phyloP scores from a whole-genome alignment of 2,113 vertebrate species.

The Choloepus hoffmanni region DNA sequence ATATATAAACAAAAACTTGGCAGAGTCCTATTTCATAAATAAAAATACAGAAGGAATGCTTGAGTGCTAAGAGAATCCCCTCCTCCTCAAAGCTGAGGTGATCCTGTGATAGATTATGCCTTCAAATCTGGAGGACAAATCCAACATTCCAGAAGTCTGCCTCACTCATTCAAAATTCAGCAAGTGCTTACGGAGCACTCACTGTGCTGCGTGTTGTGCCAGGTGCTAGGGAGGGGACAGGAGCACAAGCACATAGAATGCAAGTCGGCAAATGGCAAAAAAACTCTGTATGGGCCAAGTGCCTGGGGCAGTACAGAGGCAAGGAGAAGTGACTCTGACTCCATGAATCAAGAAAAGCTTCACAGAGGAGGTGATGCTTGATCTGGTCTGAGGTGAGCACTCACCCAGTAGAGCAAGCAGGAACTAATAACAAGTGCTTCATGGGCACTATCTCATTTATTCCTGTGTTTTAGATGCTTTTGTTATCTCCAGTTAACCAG shows the following conservation, averaged over 20 bases:
- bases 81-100: conserved; percentile 14
- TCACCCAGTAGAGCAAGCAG: not conserved
- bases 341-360: not conserved
- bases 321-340: not conserved
- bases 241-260: not conserved
- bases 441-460: not conserved
- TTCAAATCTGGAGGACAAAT: conserved; percentile 22
- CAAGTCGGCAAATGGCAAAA: not conserved
- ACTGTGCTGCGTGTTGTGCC: not conserved
- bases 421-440: not conserved
- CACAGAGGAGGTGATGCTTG: not conserved
- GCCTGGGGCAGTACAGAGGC: not conserved
- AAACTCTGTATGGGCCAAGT: not conserved
- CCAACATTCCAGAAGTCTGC: conserved; percentile 36
- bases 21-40: conserved; percentile 63
- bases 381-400: not conserved
- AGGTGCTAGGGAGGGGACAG: not conserved
- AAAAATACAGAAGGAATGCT: conserved; percentile 24
- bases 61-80: conserved; percentile 48
- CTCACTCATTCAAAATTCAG: not conserved
- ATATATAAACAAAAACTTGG: conserved; percentile 70
- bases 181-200: not conserved
- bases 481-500: not conserved
- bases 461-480: not conserved
- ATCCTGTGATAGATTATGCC: conserved; percentile 45